Base-by-base conservation (phyloP, 2,888 invertebrate species). In the Leucophora obtusa region DNA sequence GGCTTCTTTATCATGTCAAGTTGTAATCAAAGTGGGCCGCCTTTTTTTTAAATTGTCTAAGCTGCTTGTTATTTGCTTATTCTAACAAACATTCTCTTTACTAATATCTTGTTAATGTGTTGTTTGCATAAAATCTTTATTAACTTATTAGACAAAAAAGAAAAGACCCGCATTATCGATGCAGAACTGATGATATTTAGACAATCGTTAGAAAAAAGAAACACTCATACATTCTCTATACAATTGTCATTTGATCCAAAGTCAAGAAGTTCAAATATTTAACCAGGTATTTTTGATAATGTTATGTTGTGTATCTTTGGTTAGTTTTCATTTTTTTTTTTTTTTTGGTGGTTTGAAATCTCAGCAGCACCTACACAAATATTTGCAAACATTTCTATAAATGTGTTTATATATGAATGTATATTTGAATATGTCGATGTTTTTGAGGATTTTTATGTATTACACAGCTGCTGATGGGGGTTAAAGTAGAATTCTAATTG, bases 41-140 rank as follows among this genome's bases (percentile, higher is more conserved):
- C 33, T 43, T 54, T 54, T 68, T 58, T 50, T 28, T 54, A 38
- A 17, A 43, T 51, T 50, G 35, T 24, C 17, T 51, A 60, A 35
- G 63, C 65, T 76, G 62, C 63, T 66, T 69, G 62, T 51, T 68
- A 50, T 70, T 81, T 81, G 58, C 38, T 58, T 58, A 47, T 33
- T 47, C 10, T 14, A 38, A 33, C 2, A 2, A 28, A 59, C 54
- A 75, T 50, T 33, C 14, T 58, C 70, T 43, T 70, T 15, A 54
- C n/a, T n/a, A 71, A 78, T 72, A 72, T 50, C 66, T 72, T 56
- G 66, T 66, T 76, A 81, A 81, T 70, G 81, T 81, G 77, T 81
- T 80, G 72, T 81, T 81, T 81, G 50, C 21, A 53, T 14, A 74
- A 77, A 70, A 66, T 81, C 60, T 70, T 74, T 71, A 24, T 15